Evolutionary conservation across 2,888 invertebrate genomes (phyloP).

Genomic region (Lydus trimaculatus): DNA sequence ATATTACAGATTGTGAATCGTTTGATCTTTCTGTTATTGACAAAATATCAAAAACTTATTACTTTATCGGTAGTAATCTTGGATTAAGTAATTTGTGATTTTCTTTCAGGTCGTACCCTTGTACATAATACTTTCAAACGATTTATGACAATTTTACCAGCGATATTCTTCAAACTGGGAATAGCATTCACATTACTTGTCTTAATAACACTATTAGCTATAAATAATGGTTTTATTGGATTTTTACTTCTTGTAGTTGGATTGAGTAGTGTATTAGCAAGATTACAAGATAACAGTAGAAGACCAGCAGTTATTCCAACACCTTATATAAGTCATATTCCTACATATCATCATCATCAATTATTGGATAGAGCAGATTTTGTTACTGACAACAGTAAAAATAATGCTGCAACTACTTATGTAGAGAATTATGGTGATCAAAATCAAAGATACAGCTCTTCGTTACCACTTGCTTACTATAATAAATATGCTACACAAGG

Average conservation of each 20-base stretch:
- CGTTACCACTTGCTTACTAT: not conserved
- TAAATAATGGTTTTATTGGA: constrained; percentile 80
- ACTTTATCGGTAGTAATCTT: too few relatives aligned
- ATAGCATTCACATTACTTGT: constrained; percentile 74
- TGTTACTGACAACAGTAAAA: not conserved
- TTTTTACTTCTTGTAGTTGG: constrained; percentile 63
- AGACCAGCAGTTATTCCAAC: constrained; percentile 35
- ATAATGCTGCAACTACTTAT: not conserved
- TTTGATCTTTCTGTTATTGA: too few relatives aligned
- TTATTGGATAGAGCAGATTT: not conserved
- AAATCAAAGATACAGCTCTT: not conserved
- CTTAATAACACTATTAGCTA: constrained; percentile 74
- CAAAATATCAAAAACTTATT: too few relatives aligned
- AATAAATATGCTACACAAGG: not conserved
- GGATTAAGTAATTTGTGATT: too few relatives aligned
- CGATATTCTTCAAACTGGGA: constrained; percentile 78
- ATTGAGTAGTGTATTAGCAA: constrained; percentile 55
- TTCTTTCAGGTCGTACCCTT: constrained; percentile 65
- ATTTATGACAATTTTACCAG: constrained; percentile 74
- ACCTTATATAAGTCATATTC: constrained; percentile 30
- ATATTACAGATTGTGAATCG: too few relatives aligned
- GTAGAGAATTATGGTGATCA: not conserved
- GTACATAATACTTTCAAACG: constrained; percentile 76
- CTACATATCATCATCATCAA: constrained; percentile 33
- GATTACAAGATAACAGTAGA: constrained; percentile 52